Evolutionary conservation across 2,113 vertebrate species (phyloP).

Genomic region (Callaeas wilsoni): DNA sequence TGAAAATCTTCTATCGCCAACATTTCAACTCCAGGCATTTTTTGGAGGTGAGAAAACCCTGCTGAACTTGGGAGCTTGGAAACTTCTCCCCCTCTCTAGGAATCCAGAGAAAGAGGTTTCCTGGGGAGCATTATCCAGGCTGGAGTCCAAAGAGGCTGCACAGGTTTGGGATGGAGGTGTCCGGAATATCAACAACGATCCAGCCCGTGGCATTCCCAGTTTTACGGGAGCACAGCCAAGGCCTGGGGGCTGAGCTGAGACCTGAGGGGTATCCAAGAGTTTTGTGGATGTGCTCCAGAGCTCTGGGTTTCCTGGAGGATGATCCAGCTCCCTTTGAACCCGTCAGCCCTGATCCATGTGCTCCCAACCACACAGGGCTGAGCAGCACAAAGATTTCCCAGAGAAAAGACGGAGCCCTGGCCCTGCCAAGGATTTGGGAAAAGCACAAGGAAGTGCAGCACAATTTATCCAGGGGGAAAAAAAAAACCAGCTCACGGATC

Average conservation of each 20-base stretch:
- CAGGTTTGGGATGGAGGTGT: neutral
- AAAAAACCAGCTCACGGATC: neutral
- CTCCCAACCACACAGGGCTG: neutral
- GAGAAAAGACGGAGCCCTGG: neutral
- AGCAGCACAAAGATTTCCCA: neutral
- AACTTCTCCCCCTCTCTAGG: conserved; percentile 19
- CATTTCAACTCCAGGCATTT: conserved; percentile 24
- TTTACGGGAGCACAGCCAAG: neutral
- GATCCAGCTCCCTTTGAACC: neutral
- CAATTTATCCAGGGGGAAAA: neutral
- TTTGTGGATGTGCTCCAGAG: neutral
- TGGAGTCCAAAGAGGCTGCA: neutral
- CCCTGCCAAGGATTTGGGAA: neutral
- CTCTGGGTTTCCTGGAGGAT: neutral
- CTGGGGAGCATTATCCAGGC: neutral
- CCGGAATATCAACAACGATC: rapidly evolving
- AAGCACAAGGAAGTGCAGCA: neutral
- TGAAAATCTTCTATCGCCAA: neutral
- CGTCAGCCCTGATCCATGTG: neutral
- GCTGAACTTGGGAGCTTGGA: neutral
- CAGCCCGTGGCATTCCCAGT: neutral
- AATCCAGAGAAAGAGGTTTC: neutral
- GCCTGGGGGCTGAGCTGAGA: neutral
- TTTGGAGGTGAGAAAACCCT: conserved; percentile 40
- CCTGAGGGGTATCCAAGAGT: rapidly evolving